Evolutionary conservation across 2,113 vertebrate genomes (phyloP).

Genomic region (Zapus hudsonius): DNA sequence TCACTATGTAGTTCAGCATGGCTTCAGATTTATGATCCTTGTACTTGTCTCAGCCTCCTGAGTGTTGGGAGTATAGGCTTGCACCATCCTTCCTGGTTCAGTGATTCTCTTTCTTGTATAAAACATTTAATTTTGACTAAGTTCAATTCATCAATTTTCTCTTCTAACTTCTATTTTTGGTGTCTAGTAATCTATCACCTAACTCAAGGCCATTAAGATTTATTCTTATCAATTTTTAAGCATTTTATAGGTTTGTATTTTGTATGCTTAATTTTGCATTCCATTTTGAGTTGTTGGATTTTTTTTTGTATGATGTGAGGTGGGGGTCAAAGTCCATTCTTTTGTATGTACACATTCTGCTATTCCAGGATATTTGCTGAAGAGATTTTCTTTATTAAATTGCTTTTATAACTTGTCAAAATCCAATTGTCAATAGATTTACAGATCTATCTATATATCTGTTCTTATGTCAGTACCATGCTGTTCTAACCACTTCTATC

Average conservation of each 20-base stretch:
- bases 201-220: not conserved
- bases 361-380: not conserved
- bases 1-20: too few relatives aligned
- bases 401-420: not conserved
- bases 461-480: not conserved
- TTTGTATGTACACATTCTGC: not conserved
- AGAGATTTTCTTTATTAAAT: not conserved
- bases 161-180: not conserved
- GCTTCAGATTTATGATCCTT: too few relatives aligned
- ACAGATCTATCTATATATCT: not conserved
- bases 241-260: not conserved
- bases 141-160: not conserved
- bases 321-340: not conserved
- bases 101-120: not conserved
- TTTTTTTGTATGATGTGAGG: not conserved
- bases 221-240: not conserved
- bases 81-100: not conserved
- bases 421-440: not conserved
- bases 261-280: not conserved
- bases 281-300: not conserved
- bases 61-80: too few relatives aligned
- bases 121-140: not conserved
- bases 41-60: too few relatives aligned
- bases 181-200: not conserved
- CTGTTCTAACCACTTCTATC: not conserved